These are phyloP conservation scores for Sakesphorus luctuosus DNA, from an alignment of 2,113 vertebrate species.

Conservation along the genomic window DNA sequence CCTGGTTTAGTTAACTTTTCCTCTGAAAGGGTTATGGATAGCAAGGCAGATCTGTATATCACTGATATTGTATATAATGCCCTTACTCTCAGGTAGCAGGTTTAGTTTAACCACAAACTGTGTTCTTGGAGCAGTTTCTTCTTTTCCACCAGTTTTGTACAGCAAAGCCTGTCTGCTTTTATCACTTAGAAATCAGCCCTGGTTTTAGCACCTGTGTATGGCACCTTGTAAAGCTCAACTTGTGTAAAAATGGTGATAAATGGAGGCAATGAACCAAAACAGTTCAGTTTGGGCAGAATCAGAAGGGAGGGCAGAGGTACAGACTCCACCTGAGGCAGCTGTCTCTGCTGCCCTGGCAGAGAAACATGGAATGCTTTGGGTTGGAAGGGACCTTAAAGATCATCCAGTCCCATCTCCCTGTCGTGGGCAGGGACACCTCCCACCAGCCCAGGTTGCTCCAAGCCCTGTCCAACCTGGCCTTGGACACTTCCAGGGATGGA, in stretches of 20 bases:
- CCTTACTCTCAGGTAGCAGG: neutral
- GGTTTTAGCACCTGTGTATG: neutral
- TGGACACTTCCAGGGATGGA: neutral
- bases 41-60: neutral
- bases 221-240: neutral
- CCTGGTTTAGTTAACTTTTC: neutral
- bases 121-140: neutral
- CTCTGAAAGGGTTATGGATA: neutral
- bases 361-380: neutral
- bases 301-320: neutral
- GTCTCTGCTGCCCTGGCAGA: neutral
- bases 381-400: neutral
- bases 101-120: neutral
- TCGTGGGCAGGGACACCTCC: neutral
- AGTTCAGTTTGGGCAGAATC: rapidly evolving
- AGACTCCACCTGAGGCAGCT: neutral
- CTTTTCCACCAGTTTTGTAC: neutral
- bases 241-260: neutral
- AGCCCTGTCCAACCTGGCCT: rapidly evolving
- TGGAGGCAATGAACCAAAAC: neutral
- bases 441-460: neutral
- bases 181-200: neutral
- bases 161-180: neutral
- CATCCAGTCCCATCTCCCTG: neutral
- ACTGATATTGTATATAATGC: rapidly evolving